Conservation (phyloP, 2,797 vertebrate species). For the Heterohyrax brucei region DNA sequence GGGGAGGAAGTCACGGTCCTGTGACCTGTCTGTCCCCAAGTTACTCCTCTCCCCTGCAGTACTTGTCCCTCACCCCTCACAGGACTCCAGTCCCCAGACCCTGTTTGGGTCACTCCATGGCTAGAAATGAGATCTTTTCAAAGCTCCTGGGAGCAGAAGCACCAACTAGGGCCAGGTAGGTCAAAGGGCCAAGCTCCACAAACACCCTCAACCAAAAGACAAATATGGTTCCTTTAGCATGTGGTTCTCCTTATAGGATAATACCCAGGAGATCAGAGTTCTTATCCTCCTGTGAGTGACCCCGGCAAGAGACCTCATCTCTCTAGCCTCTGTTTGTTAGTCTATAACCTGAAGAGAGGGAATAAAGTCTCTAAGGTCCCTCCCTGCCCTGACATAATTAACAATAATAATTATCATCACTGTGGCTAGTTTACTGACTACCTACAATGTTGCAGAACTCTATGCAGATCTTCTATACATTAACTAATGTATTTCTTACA, state of each 20-base stretch:
- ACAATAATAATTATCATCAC: neutral
- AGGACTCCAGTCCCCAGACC: neutral
- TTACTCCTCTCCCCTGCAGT: neutral
- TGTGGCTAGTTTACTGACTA: neutral
- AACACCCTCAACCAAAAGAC: slow-evolving; percentile 6
- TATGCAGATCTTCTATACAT: neutral
- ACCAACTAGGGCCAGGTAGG: neutral
- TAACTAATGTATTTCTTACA: neutral
- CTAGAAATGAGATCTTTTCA: slow-evolving; percentile 51
- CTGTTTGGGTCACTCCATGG: slow-evolving; percentile 7
- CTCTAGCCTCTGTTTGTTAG: neutral
- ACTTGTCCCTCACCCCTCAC: neutral
- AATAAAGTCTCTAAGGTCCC: neutral
- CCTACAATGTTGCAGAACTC: neutral
- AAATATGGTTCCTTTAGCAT: neutral
- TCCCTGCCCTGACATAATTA: neutral
- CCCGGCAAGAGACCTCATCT: slow-evolving; percentile 17
- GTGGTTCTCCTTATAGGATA: neutral
- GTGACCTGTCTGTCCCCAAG: neutral
- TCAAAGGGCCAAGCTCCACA: neutral
- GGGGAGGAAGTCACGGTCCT: slow-evolving; percentile 12
- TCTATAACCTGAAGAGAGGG: slow-evolving; percentile 5
- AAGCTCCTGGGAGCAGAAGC: slow-evolving; percentile 14
- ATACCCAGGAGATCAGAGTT: neutral
- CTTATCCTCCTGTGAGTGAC: neutral